Evolutionary conservation across 37 sponge, comb jelly and placozoan species (phyloP), one percentile per base, ranked within the genome.

Genomic region (Diacarnus erythraeanus): DNA sequence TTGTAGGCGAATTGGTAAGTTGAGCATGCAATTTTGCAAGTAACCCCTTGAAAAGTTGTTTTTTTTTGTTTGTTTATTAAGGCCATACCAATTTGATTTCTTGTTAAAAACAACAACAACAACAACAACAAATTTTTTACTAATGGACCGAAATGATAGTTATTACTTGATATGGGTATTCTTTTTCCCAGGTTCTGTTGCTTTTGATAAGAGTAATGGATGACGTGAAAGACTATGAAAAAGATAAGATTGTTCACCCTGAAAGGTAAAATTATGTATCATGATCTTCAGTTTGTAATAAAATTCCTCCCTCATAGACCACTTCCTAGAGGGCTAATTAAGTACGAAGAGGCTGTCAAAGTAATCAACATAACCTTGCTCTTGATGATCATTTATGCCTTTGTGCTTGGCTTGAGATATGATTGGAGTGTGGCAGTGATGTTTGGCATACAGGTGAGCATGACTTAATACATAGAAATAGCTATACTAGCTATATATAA

Each of bases 171-270:
- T 26, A 54, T 60, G 27, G 6, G 22, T 68, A 38, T 34, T 35
- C 4, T 27, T 2, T 29, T 27, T 60, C 25, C 15, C 57, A 85
- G 90, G 51, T 75, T 23, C 59, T 94, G 8, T 64, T 94, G 1
- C 64, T 94, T 25, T 42, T 80, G 22, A 36, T 94, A 34, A 89
- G 94, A 17, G 59, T 94, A 8, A 94, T 94, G 94, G 94, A 94
- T 72, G 94, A 94, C 64, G 88, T 94, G 25, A 94, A 94, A 71
- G 94, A 94, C 59, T 94, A 80, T 77, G 94, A 94, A 2, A 83
- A 77, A 36, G 94, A 94, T 65, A 79, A 77, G 1, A 77, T 77
- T 17, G 80, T 89, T 21, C 94, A 94, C 54, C 94, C 94, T 34
- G 94, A 94, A 29, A 75, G 91, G 91, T 86, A 2, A 31, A 44